Evolutionary conservation across 2,797 vertebrate species (phyloP), one percentile per base, ranked within the genome.

Genomic region (Falco cherrug): DNA sequence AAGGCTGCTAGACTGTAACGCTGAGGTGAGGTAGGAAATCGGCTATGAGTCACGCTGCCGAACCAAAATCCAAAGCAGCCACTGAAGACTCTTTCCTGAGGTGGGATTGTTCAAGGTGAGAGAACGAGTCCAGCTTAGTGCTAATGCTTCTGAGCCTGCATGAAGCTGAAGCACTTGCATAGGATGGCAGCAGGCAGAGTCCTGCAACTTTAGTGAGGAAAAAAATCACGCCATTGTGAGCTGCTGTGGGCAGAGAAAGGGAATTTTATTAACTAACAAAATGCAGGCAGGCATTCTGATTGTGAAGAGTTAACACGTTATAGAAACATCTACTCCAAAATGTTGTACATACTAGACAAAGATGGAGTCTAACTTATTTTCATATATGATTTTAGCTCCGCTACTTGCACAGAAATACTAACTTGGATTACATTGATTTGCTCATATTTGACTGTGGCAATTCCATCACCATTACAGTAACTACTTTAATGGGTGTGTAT

Each of bases 131-230:
- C 35, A 56, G 25, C 16, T 35, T 33, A 24, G 18, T 9, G 50
- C 11, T 50, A 53, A 29, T 11, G 16, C 13, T 54, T 84, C 74
- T 56, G 35, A 50, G 24, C 13, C 26, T 51, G 13, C 61, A 13
- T 45, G 5, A 78, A 60, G 69, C 13, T 63, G 39, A 68, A 89
- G 13, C 12, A 37, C 10, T 63, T 43, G 10, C 28, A 21, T 5
- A 53, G 28, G 9, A 24, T 5, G 5, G 35, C 50, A 64, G 56
- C 41, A 57, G 50, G 21, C 50, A 51, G 50, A 54, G 24, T 53
- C 48, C 19, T 0, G 0, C 8, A 10, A 13, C 26, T 11, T 61
- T 41, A 29, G 35, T 1, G 45, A 71, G 45, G 9, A 74, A 53
- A 57, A 25, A 64, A 68, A 70, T 45, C 19, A 15, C 4, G 4